A percentile compares a stretch with the other conserved stretches of the same genome.
Evolutionary conservation across 2,113 vertebrate genomes (phyloP).

Genomic region (Vidua chalybeata): DNA sequence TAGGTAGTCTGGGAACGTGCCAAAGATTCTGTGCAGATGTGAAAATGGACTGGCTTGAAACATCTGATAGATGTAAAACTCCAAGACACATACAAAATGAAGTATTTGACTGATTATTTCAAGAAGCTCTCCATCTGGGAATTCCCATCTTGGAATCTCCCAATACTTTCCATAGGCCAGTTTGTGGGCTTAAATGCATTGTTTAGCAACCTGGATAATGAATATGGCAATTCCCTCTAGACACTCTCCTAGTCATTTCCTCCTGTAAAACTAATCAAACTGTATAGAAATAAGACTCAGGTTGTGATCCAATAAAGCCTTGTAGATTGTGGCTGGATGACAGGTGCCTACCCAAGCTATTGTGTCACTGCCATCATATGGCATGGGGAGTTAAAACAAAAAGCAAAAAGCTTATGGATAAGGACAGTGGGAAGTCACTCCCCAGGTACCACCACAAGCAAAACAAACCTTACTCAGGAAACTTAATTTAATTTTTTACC

Average conservation of each 20-base stretch:
- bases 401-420: background rate
- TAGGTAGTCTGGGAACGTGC: background rate
- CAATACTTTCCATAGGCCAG: background rate
- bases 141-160: background rate
- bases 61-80: background rate
- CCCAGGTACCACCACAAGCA: fast-evolving
- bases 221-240: background rate
- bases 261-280: background rate
- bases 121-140: background rate
- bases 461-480: background rate
- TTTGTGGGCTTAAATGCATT: background rate
- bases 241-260: background rate
- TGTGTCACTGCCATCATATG: too few species aligned
- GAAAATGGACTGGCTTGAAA: background rate
- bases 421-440: background rate
- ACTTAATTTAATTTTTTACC: background rate
- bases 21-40: background rate
- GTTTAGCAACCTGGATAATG: background rate
- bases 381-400: too few species aligned
- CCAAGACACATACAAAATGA: background rate
- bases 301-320: background rate
- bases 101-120: background rate
- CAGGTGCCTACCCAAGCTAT: background rate
- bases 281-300: background rate
- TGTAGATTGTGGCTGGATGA: background rate